Percentiles rank a stretch among this genome's conserved stretches.
Conservation (phyloP, 1,140 invertebrate genomes). For the Saccostrea echinata region DNA sequence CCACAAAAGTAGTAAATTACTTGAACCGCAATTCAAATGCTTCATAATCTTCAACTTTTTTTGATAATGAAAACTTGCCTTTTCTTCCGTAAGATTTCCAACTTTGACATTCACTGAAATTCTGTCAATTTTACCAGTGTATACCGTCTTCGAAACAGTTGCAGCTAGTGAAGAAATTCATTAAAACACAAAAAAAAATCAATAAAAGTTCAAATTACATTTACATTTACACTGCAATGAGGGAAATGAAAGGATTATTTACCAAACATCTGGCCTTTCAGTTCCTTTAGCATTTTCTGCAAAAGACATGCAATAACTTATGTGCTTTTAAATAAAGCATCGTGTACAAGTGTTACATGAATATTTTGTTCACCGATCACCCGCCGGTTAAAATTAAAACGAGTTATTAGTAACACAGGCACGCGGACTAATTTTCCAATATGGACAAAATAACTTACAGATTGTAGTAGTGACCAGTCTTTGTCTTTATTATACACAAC, state of each 20-base stretch:
- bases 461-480: slow-evolving; percentile 5
- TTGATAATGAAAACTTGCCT: not conserved
- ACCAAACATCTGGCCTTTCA: not conserved
- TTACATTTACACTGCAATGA: not conserved
- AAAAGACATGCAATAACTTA: not conserved
- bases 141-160: not conserved
- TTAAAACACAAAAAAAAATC: not conserved
- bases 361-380: too few relatives aligned
- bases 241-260: not conserved
- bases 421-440: too few relatives aligned
- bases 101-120: not conserved
- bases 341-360: too few relatives aligned
- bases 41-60: too few relatives aligned
- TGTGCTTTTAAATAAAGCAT: too few relatives aligned
- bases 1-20: too few relatives aligned
- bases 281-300: not conserved
- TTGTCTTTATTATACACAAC: slow-evolving; percentile 45
- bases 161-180: not conserved
- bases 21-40: too few relatives aligned
- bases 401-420: too few relatives aligned
- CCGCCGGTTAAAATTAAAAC: too few relatives aligned
- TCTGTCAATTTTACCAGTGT: not conserved
- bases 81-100: not conserved
- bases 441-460: slow-evolving; percentile 9
- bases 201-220: too few relatives aligned